phyloP scores from a whole-genome alignment of 1,140 invertebrate genomes.

The Oncopeltus fasciatus region DNA sequence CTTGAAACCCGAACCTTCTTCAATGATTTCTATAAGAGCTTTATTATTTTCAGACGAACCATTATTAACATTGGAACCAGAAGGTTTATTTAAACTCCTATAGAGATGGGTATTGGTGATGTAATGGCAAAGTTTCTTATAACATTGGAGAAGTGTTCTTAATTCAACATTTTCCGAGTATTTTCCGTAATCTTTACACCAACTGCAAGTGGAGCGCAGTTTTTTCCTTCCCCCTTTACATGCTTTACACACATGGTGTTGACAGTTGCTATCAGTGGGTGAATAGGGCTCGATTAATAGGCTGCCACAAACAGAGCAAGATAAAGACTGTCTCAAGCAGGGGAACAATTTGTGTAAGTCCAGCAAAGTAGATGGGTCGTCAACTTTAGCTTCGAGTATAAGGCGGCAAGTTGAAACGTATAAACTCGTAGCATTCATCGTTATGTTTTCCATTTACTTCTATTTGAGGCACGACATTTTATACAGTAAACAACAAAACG shows the following conservation, averaged over 20 bases:
- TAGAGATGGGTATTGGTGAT: slow-evolving; percentile 54
- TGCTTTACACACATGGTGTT: slow-evolving; percentile 70
- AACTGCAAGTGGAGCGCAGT: slow-evolving; percentile 65
- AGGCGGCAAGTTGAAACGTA: slow-evolving; percentile 70
- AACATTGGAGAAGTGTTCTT: slow-evolving; percentile 67
- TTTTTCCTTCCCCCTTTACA: slow-evolving; percentile 74
- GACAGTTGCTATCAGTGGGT: slow-evolving; percentile 64
- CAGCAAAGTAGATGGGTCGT: slow-evolving; percentile 54
- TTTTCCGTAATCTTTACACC: slow-evolving; percentile 69
- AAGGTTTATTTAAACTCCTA: slow-evolving; percentile 35
- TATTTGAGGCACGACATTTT: too few species aligned
- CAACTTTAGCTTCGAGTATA: slow-evolving; percentile 51
- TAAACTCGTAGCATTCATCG: slow-evolving; percentile 70
- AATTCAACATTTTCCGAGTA: slow-evolving; percentile 73
- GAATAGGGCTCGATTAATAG: slow-evolving; percentile 67
- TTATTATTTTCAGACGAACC: slow-evolving; percentile 29
- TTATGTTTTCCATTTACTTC: too few species aligned
- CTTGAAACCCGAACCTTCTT: slow-evolving; percentile 60
- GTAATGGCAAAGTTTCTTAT: slow-evolving; percentile 74
- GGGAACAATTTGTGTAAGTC: slow-evolving; percentile 70
- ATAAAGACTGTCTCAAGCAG: slow-evolving; percentile 69
- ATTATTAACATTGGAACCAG: slow-evolving; percentile 36
- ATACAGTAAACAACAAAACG: too few species aligned
- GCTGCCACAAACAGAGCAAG: slow-evolving; percentile 75
- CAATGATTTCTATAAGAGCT: slow-evolving; percentile 44